phyloP scores from a whole-genome alignment of 2,797 vertebrate genomes.

The Mycteria americana region DNA sequence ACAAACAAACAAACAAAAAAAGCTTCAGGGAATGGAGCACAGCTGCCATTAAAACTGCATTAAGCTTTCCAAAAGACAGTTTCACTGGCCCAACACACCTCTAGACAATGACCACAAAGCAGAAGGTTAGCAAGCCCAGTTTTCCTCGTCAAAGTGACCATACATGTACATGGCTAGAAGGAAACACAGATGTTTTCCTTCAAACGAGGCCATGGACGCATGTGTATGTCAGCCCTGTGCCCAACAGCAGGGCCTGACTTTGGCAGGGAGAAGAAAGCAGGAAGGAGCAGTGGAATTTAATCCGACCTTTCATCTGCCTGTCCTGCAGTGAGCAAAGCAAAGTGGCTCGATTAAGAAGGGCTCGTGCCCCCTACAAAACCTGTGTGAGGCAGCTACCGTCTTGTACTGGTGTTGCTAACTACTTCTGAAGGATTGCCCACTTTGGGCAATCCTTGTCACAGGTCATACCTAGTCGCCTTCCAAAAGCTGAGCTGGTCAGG shows the following conservation, averaged over 20 bases:
- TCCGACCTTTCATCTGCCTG: not conserved
- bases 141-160: not conserved
- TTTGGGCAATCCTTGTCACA: not conserved
- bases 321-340: not conserved
- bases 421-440: not conserved
- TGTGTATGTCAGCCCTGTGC: accelerated
- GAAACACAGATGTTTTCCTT: not conserved
- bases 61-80: constrained; percentile 9
- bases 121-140: not conserved
- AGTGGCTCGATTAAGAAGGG: not conserved
- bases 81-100: not conserved
- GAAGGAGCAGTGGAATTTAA: not conserved
- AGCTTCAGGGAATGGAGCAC: not conserved
- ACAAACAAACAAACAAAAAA: not conserved
- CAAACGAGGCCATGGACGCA: not conserved
- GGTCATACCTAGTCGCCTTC: not conserved
- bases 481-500: not conserved
- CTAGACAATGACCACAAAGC: not conserved
- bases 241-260: not conserved
- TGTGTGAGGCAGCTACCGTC: not conserved
- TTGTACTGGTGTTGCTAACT: not conserved
- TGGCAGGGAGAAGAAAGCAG: not conserved
- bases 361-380: not conserved
- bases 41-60: constrained; percentile 1
- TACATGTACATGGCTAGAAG: not conserved